Base-by-base conservation (phyloP, 1,140 invertebrate species). In the Anagrus nilaparvatae region DNA sequence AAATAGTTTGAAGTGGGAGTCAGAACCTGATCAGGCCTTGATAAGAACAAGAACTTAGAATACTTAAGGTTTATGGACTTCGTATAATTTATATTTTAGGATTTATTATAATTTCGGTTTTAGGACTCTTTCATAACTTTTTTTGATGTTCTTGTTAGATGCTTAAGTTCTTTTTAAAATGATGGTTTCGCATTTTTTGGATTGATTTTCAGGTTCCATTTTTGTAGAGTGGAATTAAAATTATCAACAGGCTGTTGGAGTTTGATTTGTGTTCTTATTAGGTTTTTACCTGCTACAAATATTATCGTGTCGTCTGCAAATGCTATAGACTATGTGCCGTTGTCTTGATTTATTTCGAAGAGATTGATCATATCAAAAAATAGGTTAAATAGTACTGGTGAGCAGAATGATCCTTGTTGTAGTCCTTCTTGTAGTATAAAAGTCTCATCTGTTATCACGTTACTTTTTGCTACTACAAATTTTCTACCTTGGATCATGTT, bases 321-420 rank as follows among this genome's bases (percentile, higher is more conserved):
- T 1, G 47, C 39, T 1, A 49, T 25, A 4, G 34, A 20, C 18
- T 5, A 21, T n/a, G 4, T 17, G 1, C n/a, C n/a, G n/a, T 24
- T 8, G 13, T 40, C 18, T 7, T 21, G 33, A 17, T 47, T 43
- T 3, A 45, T n/a, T 1, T 18, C 21, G 16, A 31, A 47, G 1
- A 36, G 5, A 4, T 40, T 27, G 2, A 47, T 13, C 1, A 47
- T 8, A 17, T 47, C 40, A 19, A 33, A 23, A 19, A 30, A 48
- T 5, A 51, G 44, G 14, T 46, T 48, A 29, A 48, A 51, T 6
- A 51, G 13, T 9, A 43, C 0, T 1, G 40, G 47, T 5, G 47
- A 27, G 19, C 39, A 39, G 0, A 49, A 40, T 12, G 40, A 46
- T 3, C 39, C 43, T 27, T 49, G 40, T 14, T 38, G 43, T 0